Evolutionary conservation across 2,797 vertebrate species (phyloP).

Genomic region (Sarcophilus harrisii): DNA sequence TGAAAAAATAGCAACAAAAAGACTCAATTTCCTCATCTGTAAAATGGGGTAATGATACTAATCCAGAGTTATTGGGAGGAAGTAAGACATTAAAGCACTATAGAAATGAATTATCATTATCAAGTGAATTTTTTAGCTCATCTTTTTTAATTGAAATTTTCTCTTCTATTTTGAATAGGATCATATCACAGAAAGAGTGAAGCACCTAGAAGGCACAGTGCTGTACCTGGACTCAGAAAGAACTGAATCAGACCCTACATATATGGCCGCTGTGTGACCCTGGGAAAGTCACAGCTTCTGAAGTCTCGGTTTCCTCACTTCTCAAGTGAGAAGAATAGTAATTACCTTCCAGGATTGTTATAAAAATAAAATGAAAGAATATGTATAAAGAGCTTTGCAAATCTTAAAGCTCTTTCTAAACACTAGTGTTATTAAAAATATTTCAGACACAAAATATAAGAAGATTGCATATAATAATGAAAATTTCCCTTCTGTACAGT

Average conservation of each 20-base stretch:
- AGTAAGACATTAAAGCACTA: not conserved
- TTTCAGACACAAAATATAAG: not conserved
- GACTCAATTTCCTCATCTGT: not conserved
- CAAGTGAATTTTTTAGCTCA: not conserved
- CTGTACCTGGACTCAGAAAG: not conserved
- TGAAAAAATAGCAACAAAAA: not conserved
- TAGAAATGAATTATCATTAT: not conserved
- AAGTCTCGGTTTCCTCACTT: not conserved
- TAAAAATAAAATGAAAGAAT: not conserved
- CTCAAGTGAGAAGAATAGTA: not conserved
- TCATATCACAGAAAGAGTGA: not conserved
- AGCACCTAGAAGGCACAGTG: not conserved
- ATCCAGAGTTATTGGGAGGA: not conserved
- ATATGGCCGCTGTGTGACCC: not conserved
- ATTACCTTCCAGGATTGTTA: not conserved
- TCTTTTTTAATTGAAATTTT: not conserved
- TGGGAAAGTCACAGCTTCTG: not conserved
- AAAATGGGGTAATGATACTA: not conserved
- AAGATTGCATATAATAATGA: not conserved
- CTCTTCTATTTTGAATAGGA: not conserved
- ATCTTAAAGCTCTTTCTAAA: not conserved
- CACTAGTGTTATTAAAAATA: not conserved
- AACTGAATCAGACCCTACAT: not conserved
- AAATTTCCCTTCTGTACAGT: not conserved
- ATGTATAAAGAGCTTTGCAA: not conserved